Evolutionary conservation across 2,888 invertebrate genomes (phyloP).

Genomic region (Polymixis lichenea): DNA sequence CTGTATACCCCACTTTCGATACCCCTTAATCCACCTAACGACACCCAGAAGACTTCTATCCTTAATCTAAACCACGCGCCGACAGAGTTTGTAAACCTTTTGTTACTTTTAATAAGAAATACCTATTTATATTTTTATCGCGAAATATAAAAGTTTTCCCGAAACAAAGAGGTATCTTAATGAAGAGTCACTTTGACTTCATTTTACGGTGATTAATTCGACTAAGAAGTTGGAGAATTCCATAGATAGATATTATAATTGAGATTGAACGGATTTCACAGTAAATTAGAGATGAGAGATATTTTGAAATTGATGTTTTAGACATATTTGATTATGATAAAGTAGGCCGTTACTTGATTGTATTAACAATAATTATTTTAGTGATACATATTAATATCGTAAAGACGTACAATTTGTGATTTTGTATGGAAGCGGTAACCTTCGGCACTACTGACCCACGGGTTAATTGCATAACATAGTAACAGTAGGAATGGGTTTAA

Average conservation of each 20-base stretch:
- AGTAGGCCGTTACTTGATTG: conserved; percentile 24
- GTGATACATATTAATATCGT: background rate
- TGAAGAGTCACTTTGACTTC: conserved; percentile 60
- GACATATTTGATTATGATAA: conserved; percentile 47
- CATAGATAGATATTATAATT: conserved; percentile 64
- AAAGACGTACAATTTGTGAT: no score
- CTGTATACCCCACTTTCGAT: background rate
- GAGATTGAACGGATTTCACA: conserved; percentile 66
- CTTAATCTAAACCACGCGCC: conserved; percentile 11
- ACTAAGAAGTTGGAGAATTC: conserved; percentile 66
- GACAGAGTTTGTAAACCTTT: conserved; percentile 34
- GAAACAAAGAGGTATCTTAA: conserved; percentile 65
- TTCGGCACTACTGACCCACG: no score
- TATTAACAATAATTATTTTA: conserved; percentile 23
- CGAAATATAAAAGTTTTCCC: conserved; percentile 54
- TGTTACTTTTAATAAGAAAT: conserved; percentile 32
- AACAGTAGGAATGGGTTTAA: no score
- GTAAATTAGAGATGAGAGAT: conserved; percentile 52
- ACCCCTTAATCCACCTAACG: conserved; percentile 20
- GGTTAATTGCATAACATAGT: no score
- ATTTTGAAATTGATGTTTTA: conserved; percentile 50
- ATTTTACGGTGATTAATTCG: conserved; percentile 68
- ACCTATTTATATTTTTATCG: conserved; percentile 52
- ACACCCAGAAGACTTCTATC: conserved; percentile 22
- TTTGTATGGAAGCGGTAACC: no score